phyloP scores from a whole-genome alignment of 2,113 vertebrate genomes.

The Elachura formosa region DNA sequence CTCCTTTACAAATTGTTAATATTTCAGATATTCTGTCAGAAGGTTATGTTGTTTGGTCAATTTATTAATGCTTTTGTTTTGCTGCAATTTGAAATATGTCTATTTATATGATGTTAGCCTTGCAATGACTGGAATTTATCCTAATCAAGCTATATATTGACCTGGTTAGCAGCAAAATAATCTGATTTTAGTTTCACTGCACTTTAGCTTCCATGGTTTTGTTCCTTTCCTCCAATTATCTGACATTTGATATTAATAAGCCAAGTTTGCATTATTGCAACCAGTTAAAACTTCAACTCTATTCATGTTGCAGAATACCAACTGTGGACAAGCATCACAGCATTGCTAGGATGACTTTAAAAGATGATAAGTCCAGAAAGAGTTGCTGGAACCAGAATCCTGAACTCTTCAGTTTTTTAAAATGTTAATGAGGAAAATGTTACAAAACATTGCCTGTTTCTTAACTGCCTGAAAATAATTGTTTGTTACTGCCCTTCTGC shows the following conservation, averaged over 20 bases:
- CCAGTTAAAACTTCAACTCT: not conserved
- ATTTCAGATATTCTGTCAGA: slow-evolving; percentile 8
- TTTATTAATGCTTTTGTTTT: slow-evolving; percentile 26
- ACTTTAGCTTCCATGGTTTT: not conserved
- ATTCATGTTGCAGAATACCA: not conserved
- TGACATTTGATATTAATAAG: not conserved
- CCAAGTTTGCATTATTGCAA: not conserved
- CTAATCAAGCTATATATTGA: slow-evolving; percentile 16
- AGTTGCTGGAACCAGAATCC: not conserved
- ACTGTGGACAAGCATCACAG: not conserved
- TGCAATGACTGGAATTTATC: slow-evolving; percentile 21
- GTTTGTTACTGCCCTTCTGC: not conserved
- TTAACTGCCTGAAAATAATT: not conserved
- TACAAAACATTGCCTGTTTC: not conserved
- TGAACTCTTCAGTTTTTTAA: not conserved
- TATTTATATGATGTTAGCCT: slow-evolving; percentile 9
- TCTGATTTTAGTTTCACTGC: slow-evolving; percentile 24
- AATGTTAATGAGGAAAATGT: not conserved
- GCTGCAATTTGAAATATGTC: not conserved
- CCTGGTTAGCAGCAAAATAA: slow-evolving; percentile 21
- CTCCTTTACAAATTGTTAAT: not conserved
- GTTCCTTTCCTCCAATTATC: not conserved
- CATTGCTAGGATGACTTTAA: not conserved
- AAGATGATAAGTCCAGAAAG: not conserved
- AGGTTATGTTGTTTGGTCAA: slow-evolving; percentile 11